Evolutionary conservation across 2,113 vertebrate species (phyloP).

Genomic region (Peromyscus polionotus): DNA sequence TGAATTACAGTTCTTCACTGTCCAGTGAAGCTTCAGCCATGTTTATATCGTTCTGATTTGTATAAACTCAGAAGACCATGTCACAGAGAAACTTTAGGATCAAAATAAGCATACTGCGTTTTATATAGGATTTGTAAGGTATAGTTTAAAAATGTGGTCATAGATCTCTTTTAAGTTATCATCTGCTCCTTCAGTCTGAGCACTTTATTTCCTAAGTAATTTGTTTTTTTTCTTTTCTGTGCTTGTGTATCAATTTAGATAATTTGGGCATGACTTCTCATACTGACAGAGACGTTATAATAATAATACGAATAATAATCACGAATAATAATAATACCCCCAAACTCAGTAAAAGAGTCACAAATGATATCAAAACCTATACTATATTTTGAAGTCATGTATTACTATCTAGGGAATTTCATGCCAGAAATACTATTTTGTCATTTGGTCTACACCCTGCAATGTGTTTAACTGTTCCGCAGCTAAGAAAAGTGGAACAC

Average conservation of each 20-base stretch:
- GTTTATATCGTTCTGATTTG: not conserved
- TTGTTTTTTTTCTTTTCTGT: slow-evolving; percentile 45
- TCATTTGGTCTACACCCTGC: not conserved
- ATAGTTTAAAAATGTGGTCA: not conserved
- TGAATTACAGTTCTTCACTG: not conserved
- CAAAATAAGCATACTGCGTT: slow-evolving; percentile 19
- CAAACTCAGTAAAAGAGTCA: slow-evolving; percentile 47
- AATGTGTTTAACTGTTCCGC: not conserved
- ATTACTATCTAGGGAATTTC: not conserved
- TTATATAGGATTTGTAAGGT: slow-evolving; percentile 56
- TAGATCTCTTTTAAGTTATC: slow-evolving; percentile 2
- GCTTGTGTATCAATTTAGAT: slow-evolving; percentile 51
- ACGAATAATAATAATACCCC: slow-evolving; percentile 15
- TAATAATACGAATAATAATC: not conserved
- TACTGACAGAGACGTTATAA: slow-evolving; percentile 56
- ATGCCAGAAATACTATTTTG: not conserved
- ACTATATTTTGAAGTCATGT: not conserved
- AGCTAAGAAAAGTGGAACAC: not conserved
- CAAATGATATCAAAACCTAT: not conserved
- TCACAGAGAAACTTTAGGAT: slow-evolving; percentile 3
- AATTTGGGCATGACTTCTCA: slow-evolving; percentile 55
- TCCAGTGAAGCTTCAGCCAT: not conserved
- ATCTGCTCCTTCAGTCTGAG: slow-evolving; percentile 1
- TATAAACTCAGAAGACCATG: not conserved
- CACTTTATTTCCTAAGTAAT: slow-evolving; percentile 57